Evolutionary conservation across 2,888 invertebrate species (phyloP).

Genomic region (Aquatica leii): DNA sequence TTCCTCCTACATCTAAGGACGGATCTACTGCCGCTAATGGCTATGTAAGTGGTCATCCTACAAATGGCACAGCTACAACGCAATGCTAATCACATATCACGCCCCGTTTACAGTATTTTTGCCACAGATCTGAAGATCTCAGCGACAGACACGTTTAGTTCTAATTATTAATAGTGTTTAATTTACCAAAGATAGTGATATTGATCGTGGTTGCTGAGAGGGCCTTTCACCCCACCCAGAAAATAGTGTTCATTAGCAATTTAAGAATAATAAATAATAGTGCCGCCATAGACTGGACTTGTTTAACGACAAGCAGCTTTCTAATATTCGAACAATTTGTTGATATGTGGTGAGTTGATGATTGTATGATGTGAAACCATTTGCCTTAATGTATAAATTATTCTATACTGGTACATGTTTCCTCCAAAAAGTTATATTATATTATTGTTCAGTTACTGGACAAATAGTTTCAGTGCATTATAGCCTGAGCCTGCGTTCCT

Average conservation of each 20-base stretch:
- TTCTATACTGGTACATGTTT: conserved; percentile 36
- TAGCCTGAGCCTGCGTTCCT: conserved; percentile 58
- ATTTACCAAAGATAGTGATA: conserved; percentile 61
- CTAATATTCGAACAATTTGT: conserved; percentile 29
- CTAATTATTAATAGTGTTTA: conserved; percentile 45
- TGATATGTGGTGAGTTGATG: conserved; percentile 34
- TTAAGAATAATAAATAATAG: conserved; percentile 35
- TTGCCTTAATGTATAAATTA: conserved; percentile 53
- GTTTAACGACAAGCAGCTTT: conserved; percentile 24
- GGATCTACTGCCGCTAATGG: conserved; percentile 56
- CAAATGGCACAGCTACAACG: conserved; percentile 56
- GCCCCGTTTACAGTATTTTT: conserved; percentile 36
- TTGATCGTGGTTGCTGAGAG: conserved; percentile 43
- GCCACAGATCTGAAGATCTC: conserved; percentile 47
- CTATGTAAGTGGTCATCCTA: conserved; percentile 55
- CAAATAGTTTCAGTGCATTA: conserved; percentile 41
- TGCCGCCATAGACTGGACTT: conserved; percentile 24
- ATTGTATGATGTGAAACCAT: conserved; percentile 39
- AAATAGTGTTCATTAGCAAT: conserved; percentile 50
- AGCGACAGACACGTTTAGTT: conserved; percentile 36
- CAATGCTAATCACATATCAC: conserved; percentile 50
- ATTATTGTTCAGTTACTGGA: conserved; percentile 22
- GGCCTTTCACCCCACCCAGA: conserved; percentile 38
- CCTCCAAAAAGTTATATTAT: conserved; percentile 22
- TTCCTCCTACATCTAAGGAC: conserved; percentile 47